phyloP scores from a whole-genome alignment of 2,888 invertebrate genomes.

The Branchipolynoe longqiensis region DNA sequence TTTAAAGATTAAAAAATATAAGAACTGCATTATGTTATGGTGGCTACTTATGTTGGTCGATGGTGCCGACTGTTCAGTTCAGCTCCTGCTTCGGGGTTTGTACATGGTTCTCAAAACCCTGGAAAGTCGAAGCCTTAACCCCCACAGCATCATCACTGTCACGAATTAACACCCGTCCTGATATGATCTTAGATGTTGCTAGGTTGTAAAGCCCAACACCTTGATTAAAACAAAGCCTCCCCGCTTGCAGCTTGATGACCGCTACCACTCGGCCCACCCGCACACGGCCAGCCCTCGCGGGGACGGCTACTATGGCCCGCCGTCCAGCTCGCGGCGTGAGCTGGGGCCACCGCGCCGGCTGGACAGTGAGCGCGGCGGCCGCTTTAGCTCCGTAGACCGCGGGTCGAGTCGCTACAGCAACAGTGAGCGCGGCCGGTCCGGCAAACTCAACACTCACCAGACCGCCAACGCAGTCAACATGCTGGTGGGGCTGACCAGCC shows the following conservation, averaged over 20 bases:
- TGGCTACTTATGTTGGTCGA: too few species aligned
- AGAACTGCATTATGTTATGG: too few species aligned
- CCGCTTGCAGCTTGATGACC: constrained; percentile 23
- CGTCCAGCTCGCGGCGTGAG: constrained; percentile 23
- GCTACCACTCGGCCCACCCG: neutral
- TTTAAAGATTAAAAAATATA: too few species aligned
- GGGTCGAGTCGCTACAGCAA: constrained; percentile 29
- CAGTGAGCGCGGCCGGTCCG: constrained; percentile 47
- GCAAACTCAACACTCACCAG: constrained; percentile 53
- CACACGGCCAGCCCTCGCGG: constrained; percentile 31
- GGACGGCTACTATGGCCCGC: constrained; percentile 7
- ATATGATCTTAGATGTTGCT: too few species aligned
- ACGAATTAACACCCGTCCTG: too few species aligned
- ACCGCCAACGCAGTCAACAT: constrained; percentile 52
- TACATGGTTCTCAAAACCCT: too few species aligned
- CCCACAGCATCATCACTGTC: too few species aligned
- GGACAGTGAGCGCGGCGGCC: constrained; percentile 29
- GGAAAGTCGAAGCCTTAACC: too few species aligned
- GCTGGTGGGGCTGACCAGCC: constrained; percentile 39
- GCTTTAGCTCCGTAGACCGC: neutral
- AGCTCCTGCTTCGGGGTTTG: too few species aligned
- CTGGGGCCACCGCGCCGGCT: constrained; percentile 29
- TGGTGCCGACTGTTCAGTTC: too few species aligned
- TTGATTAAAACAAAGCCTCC: too few species aligned
- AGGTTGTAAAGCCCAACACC: too few species aligned